phyloP scores from a whole-genome alignment of 2,113 vertebrate species.

The Condylura cristata region DNA sequence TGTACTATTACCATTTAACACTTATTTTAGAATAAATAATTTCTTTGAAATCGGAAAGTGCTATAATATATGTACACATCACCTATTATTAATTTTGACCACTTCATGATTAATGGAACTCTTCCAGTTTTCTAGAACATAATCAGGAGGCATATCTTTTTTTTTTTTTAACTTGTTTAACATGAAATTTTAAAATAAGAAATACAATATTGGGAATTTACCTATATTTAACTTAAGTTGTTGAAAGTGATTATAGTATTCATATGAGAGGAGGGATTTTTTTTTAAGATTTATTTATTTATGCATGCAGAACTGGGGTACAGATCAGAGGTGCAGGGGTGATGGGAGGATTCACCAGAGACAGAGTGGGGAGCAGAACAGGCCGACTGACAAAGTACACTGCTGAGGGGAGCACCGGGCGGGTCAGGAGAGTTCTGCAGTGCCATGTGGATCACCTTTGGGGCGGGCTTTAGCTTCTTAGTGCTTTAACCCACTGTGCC shows the following conservation, averaged over 20 bases:
- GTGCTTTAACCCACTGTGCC: too few relatives aligned
- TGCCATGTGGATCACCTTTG: too few relatives aligned
- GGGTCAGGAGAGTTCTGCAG: too few relatives aligned
- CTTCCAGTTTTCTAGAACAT: background rate
- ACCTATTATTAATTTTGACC: background rate
- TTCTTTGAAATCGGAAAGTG: background rate
- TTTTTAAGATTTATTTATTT: too few relatives aligned
- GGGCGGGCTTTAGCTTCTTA: too few relatives aligned
- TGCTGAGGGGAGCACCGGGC: too few relatives aligned
- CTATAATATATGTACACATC: background rate
- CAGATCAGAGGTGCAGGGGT: too few relatives aligned
- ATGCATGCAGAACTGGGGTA: too few relatives aligned
- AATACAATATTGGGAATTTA: background rate
- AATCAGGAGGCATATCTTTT: background rate
- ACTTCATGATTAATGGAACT: background rate
- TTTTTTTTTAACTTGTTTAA: background rate
- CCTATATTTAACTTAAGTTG: background rate
- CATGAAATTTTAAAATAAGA: background rate
- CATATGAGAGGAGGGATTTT: background rate
- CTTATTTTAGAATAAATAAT: constrained; percentile 8
- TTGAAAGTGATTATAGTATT: background rate
- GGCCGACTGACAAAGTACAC: too few relatives aligned
- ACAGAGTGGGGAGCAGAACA: too few relatives aligned
- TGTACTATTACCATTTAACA: background rate
- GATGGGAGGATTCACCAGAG: too few relatives aligned